A percentile compares a stretch with the other conserved stretches of the same genome.
Evolutionary conservation across 2,797 vertebrate species (phyloP).

Genomic region (Xyrichtys novacula): DNA sequence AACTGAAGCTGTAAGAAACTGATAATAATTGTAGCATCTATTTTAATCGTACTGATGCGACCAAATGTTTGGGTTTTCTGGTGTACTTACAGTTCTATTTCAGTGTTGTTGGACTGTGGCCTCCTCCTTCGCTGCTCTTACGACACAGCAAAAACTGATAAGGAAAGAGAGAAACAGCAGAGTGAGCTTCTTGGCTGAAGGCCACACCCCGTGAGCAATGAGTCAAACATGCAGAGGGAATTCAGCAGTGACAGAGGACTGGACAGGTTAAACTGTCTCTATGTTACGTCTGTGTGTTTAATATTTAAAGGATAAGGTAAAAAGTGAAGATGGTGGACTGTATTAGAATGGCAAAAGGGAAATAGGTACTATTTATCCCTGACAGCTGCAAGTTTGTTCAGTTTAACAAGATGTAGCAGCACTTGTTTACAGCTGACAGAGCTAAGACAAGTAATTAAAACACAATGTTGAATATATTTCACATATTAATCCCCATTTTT

Average conservation of each 20-base stretch:
- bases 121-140: slow-evolving; percentile 45
- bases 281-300: slow-evolving; percentile 8
- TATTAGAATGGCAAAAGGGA: background rate
- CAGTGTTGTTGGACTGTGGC: slow-evolving; percentile 41
- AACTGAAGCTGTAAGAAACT: background rate
- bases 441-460: too few relatives aligned
- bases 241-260: slow-evolving; percentile 21
- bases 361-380: background rate
- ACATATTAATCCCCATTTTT: too few relatives aligned
- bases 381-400: too few relatives aligned
- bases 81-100: slow-evolving; percentile 60
- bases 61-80: background rate
- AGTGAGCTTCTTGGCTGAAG: slow-evolving; percentile 58
- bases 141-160: slow-evolving; percentile 66
- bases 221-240: slow-evolving; percentile 62
- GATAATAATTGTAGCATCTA: background rate
- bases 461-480: too few relatives aligned
- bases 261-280: background rate
- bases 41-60: background rate
- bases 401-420: slow-evolving; percentile 14
- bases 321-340: background rate
- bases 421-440: background rate
- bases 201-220: slow-evolving; percentile 75
- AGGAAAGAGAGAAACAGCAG: slow-evolving; percentile 62
- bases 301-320: background rate